A percentile compares a stretch with the other conserved stretches of the same genome.
Evolutionary conservation across 1,140 invertebrate genomes (phyloP).

Genomic region (Arctopsyche grandis): DNA sequence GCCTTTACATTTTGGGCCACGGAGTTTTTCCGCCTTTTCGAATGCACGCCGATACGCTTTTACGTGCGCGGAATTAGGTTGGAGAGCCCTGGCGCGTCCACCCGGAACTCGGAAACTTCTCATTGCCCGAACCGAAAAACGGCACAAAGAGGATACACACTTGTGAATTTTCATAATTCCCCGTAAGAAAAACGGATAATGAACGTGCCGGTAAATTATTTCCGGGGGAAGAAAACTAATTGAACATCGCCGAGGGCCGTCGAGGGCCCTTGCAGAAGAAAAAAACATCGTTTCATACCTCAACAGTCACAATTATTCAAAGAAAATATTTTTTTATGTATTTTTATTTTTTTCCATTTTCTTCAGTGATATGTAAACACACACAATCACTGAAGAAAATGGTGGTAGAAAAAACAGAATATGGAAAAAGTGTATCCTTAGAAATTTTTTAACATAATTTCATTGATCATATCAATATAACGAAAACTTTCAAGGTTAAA

Average conservation of each 20-base stretch:
- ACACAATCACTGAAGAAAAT: too few relatives aligned
- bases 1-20: conserved; percentile 39
- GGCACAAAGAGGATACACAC: conserved; percentile 1
- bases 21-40: conserved; percentile 27
- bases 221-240: conserved; percentile 27
- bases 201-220: conserved; percentile 17
- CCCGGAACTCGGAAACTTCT: conserved; percentile 2
- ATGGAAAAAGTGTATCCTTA: too few relatives aligned
- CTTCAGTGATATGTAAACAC: too few relatives aligned
- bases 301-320: neutral
- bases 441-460: too few relatives aligned
- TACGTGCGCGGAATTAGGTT: conserved; percentile 36
- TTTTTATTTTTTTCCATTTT: too few relatives aligned
- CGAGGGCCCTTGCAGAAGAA: neutral
- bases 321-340: neutral
- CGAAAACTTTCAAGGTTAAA: too few relatives aligned
- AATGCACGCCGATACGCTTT: conserved; percentile 11
- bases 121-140: neutral
- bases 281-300: neutral
- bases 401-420: too few relatives aligned
- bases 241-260: conserved; percentile 12
- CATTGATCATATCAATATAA: too few relatives aligned
- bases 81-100: conserved; percentile 21
- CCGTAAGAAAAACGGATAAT: conserved; percentile 9
- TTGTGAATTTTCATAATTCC: conserved; percentile 30